These are phyloP conservation scores for Ophiodon elongatus DNA, from an alignment of 2,113 vertebrate species.

Conservation along the genomic window DNA sequence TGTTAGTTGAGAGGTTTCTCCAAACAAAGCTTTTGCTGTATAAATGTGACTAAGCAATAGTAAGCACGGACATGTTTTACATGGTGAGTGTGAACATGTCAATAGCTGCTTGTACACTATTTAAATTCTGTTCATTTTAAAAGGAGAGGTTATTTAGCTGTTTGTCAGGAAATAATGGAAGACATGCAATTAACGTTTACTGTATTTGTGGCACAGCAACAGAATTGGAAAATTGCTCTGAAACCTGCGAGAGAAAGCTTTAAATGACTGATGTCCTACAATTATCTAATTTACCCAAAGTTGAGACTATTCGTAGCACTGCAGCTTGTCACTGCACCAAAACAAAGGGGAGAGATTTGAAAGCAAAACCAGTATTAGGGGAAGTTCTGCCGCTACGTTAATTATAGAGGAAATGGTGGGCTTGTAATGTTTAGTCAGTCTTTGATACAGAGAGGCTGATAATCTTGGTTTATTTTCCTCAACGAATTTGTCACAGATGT, in stretches of 20 bases:
- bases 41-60: slow-evolving; percentile 20
- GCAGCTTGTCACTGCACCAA: neutral
- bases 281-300: neutral
- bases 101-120: neutral
- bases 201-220: neutral
- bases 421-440: slow-evolving; percentile 42
- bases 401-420: slow-evolving; percentile 46
- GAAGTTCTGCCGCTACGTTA: slow-evolving; percentile 18
- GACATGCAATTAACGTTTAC: neutral
- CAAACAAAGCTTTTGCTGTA: slow-evolving; percentile 1
- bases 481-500: neutral
- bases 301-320: neutral
- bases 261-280: neutral
- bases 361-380: neutral
- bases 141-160: neutral
- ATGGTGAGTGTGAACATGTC: neutral
- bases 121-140: neutral
- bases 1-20: slow-evolving; percentile 1
- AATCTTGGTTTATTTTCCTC: slow-evolving; percentile 11
- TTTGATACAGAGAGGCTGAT: slow-evolving; percentile 29
- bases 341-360: neutral
- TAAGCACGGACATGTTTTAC: neutral
- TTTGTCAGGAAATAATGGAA: neutral
- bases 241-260: neutral
- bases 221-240: neutral